These are phyloP conservation scores for Littorina saxatilis DNA, from an alignment of 1,140 invertebrate species.

Conservation along the genomic window DNA sequence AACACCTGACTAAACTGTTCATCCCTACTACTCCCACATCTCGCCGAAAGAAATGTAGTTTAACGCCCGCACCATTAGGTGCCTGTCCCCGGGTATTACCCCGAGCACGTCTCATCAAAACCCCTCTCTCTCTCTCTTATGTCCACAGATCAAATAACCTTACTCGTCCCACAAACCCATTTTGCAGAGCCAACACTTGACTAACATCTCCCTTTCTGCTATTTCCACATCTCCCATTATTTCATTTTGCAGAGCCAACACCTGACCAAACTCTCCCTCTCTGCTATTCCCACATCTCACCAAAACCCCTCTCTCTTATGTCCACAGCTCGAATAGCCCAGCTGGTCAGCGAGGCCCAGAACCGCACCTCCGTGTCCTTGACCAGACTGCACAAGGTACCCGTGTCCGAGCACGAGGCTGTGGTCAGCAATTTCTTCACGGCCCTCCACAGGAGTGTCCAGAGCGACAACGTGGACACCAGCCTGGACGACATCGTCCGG, in stretches of 20 bases:
- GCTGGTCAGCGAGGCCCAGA: conserved; percentile 2
- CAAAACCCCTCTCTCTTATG: no score
- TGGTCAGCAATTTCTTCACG: not conserved
- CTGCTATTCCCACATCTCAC: no score
- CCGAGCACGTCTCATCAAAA: no score
- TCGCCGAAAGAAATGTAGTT: no score
- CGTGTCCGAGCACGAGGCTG: not conserved
- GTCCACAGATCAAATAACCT: not conserved
- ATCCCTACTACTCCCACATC: no score
- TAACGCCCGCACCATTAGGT: no score
- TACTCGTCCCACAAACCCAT: not conserved
- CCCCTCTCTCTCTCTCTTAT: no score
- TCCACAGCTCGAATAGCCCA: not conserved
- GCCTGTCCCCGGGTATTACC: no score
- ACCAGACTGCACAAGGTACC: conserved; percentile 4
- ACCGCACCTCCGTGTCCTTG: conserved; percentile 5
- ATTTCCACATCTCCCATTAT: no score
- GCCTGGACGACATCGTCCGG: conserved; percentile 81
- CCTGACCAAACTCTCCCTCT: not conserved
- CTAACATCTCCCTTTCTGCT: no score
- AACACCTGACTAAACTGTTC: no score
- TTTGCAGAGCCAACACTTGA: no score
- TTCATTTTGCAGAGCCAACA: not conserved
- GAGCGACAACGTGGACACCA: conserved; percentile 65
- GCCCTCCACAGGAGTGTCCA: not conserved